Conservation (phyloP, 2,888 invertebrate genomes). For the Aporophyla nigra region DNA sequence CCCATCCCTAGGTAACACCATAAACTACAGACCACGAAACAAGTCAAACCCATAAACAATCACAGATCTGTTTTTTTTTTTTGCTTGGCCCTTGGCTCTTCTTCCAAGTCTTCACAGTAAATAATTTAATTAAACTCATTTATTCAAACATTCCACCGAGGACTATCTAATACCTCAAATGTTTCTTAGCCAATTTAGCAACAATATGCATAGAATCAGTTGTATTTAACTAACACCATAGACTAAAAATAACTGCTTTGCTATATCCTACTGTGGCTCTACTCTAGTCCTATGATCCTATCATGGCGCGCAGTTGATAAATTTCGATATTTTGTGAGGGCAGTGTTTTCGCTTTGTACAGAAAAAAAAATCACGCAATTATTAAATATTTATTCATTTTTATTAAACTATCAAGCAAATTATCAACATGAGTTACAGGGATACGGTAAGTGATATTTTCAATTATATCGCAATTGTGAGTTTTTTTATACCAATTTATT, state of each 20-base stretch:
- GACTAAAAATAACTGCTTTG: background rate
- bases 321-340: slow-evolving; percentile 49
- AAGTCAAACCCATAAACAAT: slow-evolving; percentile 28
- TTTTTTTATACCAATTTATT: background rate
- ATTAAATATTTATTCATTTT: slow-evolving; percentile 15
- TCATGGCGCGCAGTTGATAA: slow-evolving; percentile 66
- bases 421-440: slow-evolving; percentile 84
- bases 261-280: background rate
- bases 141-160: background rate
- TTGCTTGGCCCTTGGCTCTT: background rate
- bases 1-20: slow-evolving; percentile 25
- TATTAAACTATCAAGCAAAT: slow-evolving; percentile 26
- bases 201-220: background rate
- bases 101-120: background rate
- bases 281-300: slow-evolving; percentile 26
- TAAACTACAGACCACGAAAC: slow-evolving; percentile 25
- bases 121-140: background rate
- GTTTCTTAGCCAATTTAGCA: too few species aligned
- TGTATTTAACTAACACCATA: background rate
- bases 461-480: slow-evolving; percentile 14
- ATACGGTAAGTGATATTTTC: slow-evolving; percentile 78
- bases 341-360: slow-evolving; percentile 41
- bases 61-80: background rate
- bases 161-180: background rate
- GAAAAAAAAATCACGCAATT: slow-evolving; percentile 23